Conservation (phyloP, 1,140 invertebrate genomes). For the Meloidogyne hapla region DNA sequence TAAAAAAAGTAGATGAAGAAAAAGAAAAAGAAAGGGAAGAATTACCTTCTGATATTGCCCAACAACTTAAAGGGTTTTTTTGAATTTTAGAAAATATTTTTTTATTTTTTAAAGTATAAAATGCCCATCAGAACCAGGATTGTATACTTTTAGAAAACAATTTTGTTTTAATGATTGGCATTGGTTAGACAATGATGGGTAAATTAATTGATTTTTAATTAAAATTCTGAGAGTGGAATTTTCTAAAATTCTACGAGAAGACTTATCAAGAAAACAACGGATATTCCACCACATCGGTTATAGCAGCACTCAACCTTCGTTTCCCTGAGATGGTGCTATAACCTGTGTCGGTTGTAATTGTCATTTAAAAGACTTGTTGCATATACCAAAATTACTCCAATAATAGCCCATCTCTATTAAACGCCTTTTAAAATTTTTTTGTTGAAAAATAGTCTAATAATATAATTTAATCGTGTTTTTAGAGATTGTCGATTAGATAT, state of each 20-base stretch:
- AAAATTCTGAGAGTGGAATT: neutral
- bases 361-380: too few relatives aligned
- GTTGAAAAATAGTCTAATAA: too few relatives aligned
- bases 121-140: conserved; percentile 54
- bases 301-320: too few relatives aligned
- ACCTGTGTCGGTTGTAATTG: too few relatives aligned
- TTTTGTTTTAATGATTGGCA: conserved; percentile 64
- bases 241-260: too few relatives aligned
- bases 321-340: too few relatives aligned
- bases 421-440: too few relatives aligned
- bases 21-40: neutral
- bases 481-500: conserved; percentile 62
- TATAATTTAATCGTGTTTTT: neutral
- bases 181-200: conserved; percentile 56
- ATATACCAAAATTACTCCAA: too few relatives aligned
- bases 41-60: conserved; percentile 22
- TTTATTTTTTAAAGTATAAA: conserved; percentile 46
- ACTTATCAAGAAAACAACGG: too few relatives aligned
- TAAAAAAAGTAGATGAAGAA: conserved; percentile 46
- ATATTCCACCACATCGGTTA: too few relatives aligned
- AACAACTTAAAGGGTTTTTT: conserved; percentile 33
- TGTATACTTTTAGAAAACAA: conserved; percentile 63
- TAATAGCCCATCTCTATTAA: too few relatives aligned
- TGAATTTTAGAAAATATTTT: neutral
- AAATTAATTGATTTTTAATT: too few relatives aligned